Conservation (phyloP, 1,140 invertebrate species). For the Aricia agestis region DNA sequence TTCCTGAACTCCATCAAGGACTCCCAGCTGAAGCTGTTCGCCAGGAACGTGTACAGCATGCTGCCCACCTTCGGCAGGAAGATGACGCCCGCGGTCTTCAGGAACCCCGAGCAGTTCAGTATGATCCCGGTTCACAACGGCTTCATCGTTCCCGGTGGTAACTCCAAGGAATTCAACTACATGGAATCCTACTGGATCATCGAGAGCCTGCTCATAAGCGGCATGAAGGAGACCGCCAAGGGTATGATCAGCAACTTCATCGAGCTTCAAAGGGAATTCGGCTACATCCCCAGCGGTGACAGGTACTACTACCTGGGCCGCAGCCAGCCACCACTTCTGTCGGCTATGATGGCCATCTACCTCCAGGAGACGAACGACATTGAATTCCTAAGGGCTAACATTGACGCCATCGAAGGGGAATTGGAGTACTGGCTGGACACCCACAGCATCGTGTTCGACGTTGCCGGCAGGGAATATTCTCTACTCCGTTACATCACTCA, state of each 20-base stretch:
- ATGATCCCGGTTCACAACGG: slow-evolving; percentile 86
- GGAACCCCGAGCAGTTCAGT: slow-evolving; percentile 81
- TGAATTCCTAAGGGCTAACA: slow-evolving; percentile 78
- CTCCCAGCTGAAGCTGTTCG: slow-evolving; percentile 77
- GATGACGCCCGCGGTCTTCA: slow-evolving; percentile 78
- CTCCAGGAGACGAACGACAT: slow-evolving; percentile 80
- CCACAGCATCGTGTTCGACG: slow-evolving; percentile 73
- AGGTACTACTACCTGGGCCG: slow-evolving; percentile 86
- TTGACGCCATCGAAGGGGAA: slow-evolving; percentile 82
- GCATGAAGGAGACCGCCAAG: slow-evolving; percentile 84
- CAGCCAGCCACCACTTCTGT: slow-evolving; percentile 88
- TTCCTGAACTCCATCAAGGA: slow-evolving; percentile 81
- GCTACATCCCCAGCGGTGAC: slow-evolving; percentile 87
- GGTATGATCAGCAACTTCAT: slow-evolving; percentile 89
- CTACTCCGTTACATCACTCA: slow-evolving; percentile 77
- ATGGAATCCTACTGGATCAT: slow-evolving; percentile 95
- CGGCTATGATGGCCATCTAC: slow-evolving; percentile 86
- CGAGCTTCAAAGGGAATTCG: slow-evolving; percentile 79
- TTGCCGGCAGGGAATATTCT: slow-evolving; percentile 73
- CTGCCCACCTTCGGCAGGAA: slow-evolving; percentile 86
- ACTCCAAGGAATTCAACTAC: slow-evolving; percentile 91
- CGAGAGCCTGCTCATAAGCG: slow-evolving; percentile 84
- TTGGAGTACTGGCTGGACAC: slow-evolving; percentile 81
- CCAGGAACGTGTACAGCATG: slow-evolving; percentile 78
- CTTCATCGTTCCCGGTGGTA: slow-evolving; percentile 91